Base-by-base conservation (phyloP, 2,113 vertebrate species). In the Boulengeromyrus knoepffleri region DNA sequence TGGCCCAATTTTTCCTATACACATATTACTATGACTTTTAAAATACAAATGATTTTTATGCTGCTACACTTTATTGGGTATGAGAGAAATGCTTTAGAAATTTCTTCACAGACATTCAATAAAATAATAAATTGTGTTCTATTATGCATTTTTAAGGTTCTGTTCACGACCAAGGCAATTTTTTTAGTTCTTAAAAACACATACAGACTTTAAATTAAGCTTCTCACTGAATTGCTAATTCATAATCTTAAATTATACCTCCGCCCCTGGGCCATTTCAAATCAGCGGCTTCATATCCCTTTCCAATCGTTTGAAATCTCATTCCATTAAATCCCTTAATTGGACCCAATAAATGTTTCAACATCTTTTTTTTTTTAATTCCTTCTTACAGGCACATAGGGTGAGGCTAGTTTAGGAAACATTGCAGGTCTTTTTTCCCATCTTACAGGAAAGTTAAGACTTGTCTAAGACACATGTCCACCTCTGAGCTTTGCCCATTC, bases 181-280 rank as follows among this genome's bases (percentile, higher is more conserved):
- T 94, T 88, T 95, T 94, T 93, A 52, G 88, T 52, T 90, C 94
- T 94, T 94, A 95, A 93, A 86, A 92, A 89, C 70, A 91, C 94
- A 90, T 92, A 92, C 88, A 27, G 92, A 93, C 94, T 93, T 77
- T 90, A 91, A 92, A 92, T 92, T 94, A 93, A 92, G 62, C 24
- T 27, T 90, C 84, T 50, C 50, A 70, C 50, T 86, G 80, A 47
- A 89, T 91, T 27, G 42, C 89, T 91, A 89, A 91, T 89, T 92
- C 90, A 91, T 90, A 90, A 89, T 87, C 86, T 90, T 89, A 92
- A 56, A 90, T 91, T 87, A 89, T 46, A 88, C 77, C 88, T 92
- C 62, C 39, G 70, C 91, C 88, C 87, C 86, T 58, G 89, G 89
- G 90, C 84, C 50, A 56, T 80, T 52, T 89, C 90, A 91, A 90